These are phyloP conservation scores for Pseudobourletiella spinata DNA, from an alignment of 1,140 invertebrate species.

Conservation along the genomic window DNA sequence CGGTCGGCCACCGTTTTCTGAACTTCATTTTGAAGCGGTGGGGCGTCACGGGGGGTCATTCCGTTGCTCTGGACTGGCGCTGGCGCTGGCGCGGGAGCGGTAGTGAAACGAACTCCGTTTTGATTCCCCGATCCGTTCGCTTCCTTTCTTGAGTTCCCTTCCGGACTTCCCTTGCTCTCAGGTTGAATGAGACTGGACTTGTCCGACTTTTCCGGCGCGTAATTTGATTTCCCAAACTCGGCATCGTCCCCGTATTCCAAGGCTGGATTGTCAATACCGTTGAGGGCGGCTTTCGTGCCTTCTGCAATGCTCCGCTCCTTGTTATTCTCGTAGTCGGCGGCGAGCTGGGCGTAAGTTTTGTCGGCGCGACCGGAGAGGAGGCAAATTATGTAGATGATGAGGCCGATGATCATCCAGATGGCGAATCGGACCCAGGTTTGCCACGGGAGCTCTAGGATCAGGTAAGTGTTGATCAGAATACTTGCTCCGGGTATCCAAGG, in stretches of 20 bases:
- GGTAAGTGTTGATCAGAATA: slow-evolving; percentile 67
- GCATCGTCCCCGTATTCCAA: not conserved
- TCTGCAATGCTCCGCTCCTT: not conserved
- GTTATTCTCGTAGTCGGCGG: too few species aligned
- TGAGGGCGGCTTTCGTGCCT: not conserved
- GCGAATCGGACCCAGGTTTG: slow-evolving; percentile 69
- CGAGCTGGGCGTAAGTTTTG: not conserved
- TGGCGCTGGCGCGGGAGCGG: too few species aligned
- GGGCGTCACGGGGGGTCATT: too few species aligned
- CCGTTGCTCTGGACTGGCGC: too few species aligned
- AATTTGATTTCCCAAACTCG: too few species aligned
- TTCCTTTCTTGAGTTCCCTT: too few species aligned
- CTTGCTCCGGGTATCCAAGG: slow-evolving; percentile 66
- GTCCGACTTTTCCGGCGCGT: not conserved
- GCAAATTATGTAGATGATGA: slow-evolving; percentile 2
- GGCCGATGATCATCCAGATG: slow-evolving; percentile 61
- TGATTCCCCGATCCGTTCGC: too few species aligned
- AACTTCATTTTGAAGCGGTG: too few species aligned
- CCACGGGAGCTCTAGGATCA: slow-evolving; percentile 66
- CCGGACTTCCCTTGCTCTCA: too few species aligned
- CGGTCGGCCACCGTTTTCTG: too few species aligned
- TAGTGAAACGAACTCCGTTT: too few species aligned
- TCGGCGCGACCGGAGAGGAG: not conserved
- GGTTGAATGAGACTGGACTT: not conserved
- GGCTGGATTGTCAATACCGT: not conserved